Evolutionary conservation across 1,140 invertebrate genomes (phyloP).

Genomic region (Pollicipes pollicipes): DNA sequence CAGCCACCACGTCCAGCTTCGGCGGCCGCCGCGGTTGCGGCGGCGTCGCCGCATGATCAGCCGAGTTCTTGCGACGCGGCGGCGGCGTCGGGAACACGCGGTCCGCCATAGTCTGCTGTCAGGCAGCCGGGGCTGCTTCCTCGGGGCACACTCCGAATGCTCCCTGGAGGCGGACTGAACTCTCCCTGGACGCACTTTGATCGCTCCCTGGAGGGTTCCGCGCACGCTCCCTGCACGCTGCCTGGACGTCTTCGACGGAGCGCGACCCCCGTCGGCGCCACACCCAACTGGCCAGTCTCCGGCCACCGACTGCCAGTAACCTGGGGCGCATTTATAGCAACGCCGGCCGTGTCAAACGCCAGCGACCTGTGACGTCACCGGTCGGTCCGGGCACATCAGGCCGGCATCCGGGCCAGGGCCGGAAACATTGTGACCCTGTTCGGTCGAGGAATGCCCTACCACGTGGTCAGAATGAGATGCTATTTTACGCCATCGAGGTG

Average conservation of each 20-base stretch:
- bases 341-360: background rate
- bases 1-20: background rate
- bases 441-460: too few relatives aligned
- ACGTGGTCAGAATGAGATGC: too few relatives aligned
- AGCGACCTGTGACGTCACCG: background rate
- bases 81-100: background rate
- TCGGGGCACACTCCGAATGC: background rate
- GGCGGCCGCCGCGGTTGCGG: too few relatives aligned
- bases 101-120: background rate
- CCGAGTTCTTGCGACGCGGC: background rate
- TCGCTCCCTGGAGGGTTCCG: background rate
- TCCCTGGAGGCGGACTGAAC: background rate
- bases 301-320: background rate
- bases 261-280: too few relatives aligned
- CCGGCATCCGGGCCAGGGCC: too few relatives aligned
- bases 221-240: background rate
- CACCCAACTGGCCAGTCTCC: background rate
- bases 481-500: too few relatives aligned
- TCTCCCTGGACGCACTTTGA: background rate
- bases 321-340: background rate
- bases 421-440: too few relatives aligned
- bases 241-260: too few relatives aligned
- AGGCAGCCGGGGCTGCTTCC: too few relatives aligned
- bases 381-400: too few relatives aligned
- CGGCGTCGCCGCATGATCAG: background rate